Base-by-base conservation (phyloP, 2,888 invertebrate genomes). In the Mystacides longicornis region DNA sequence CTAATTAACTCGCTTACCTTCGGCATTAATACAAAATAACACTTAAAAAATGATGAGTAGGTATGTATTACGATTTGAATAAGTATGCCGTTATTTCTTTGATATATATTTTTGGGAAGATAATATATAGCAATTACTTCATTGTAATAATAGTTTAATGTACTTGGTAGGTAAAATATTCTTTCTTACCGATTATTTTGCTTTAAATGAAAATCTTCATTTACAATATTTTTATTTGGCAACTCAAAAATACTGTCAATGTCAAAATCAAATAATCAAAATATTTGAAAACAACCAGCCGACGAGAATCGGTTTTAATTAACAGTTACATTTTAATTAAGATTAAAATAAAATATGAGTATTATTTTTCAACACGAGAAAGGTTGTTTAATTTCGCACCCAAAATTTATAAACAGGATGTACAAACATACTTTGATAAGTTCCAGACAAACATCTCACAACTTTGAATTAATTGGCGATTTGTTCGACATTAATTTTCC, bases 401-500 rank as follows among this genome's bases (percentile, higher is more conserved):
- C 33, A 21, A 4, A 31, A n/a, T 56, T 27, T 33, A 49, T 56
- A 4, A 43, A 46, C 20, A 52, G 45, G 7, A 14, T 56, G 4
- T 56, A 56, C 33, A 7, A 49, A 48, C 23, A 31, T 33, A 52
- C 52, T 14, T 5, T 14, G 3, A n/a, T 3, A 7, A 37, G 16
- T 16, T n/a, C 3, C 14, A 3, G 3, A 7, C 37, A 37, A 37
- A 37, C 4, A 4, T 4, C 37, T 7, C 3, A 16, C 14, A 37
- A 14, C 16, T 37, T 51, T 18, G 9, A 7, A 7, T 23, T 55
- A 14, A 21, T 23, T 21, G 31, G 46, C 23, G 51, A 55, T 42
- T 48, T 55, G 19, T 55, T 55, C 22, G 20, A 51, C n/a, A 55
- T 55, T 19, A n/a, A 22, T 9, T 37, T 48, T 47, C 55, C 55